These are phyloP conservation scores for Archocentrus centrarchus DNA, from an alignment of 2,113 vertebrate genomes.

Conservation along the genomic window DNA sequence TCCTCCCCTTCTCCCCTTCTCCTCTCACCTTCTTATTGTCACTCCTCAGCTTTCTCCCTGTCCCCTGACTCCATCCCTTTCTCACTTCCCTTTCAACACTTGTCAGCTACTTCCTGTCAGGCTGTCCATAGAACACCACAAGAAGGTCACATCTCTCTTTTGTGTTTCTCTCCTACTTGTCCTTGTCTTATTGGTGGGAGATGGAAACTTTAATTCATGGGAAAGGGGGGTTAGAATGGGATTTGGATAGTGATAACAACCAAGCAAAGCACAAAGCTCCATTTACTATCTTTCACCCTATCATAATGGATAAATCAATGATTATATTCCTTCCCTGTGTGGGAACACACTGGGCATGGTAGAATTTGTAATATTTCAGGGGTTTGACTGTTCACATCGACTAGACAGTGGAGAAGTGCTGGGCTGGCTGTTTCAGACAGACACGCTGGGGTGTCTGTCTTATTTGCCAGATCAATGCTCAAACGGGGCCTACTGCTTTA, in stretches of 20 bases:
- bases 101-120: slow-evolving; percentile 76
- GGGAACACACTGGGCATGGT: neutral
- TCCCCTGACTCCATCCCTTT: slow-evolving; percentile 50
- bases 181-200: slow-evolving; percentile 61
- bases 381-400: slow-evolving; percentile 39
- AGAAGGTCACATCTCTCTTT: slow-evolving; percentile 69
- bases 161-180: slow-evolving; percentile 53
- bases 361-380: slow-evolving; percentile 22
- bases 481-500: slow-evolving; percentile 53
- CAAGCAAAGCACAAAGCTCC: slow-evolving; percentile 1
- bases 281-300: neutral
- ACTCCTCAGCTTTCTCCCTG: slow-evolving; percentile 38
- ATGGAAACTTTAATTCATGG: slow-evolving; percentile 57
- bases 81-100: slow-evolving; percentile 75
- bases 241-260: slow-evolving; percentile 22
- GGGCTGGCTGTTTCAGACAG: slow-evolving; percentile 35
- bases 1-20: slow-evolving; percentile 20
- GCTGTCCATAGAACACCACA: slow-evolving; percentile 58
- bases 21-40: slow-evolving; percentile 53
- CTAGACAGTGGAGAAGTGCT: slow-evolving; percentile 31
- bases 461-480: slow-evolving; percentile 72
- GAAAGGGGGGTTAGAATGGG: neutral
- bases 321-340: neutral
- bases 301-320: slow-evolving; percentile 10
- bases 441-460: slow-evolving; percentile 54